These are phyloP conservation scores for Turritopsis dohrnii DNA, from an alignment of 30 jellyfish, hydroid and myxozoan genomes.

Conservation along the genomic window DNA sequence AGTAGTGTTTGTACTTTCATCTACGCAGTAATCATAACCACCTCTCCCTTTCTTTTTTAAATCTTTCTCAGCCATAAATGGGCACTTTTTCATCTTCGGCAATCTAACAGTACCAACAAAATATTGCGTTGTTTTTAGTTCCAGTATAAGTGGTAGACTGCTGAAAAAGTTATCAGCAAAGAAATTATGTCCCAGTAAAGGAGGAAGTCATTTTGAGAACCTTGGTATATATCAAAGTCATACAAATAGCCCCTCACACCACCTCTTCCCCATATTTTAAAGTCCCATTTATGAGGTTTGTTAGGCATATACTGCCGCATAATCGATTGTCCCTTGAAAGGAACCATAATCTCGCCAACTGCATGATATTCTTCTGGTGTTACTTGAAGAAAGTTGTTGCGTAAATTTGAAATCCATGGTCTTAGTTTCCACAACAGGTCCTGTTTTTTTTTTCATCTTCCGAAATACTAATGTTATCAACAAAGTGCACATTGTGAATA, in stretches of 20 bases:
- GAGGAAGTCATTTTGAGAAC: too few relatives aligned
- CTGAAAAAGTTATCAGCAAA: conserved; percentile 2
- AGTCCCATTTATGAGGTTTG: conserved; percentile 38
- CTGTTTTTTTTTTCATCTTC: conserved; percentile 7
- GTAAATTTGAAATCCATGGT: conserved; percentile 18
- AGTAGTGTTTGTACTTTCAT: background rate
- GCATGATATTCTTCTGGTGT: conserved; percentile 38
- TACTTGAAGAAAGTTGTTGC: conserved; percentile 19
- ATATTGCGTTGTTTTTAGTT: background rate
- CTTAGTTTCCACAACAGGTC: conserved; percentile 27
- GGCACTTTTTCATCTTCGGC: conserved; percentile 14
- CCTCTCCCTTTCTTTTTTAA: conserved; percentile 22
- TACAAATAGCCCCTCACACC: conserved; percentile 23
- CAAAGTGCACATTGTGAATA: conserved; percentile 29
- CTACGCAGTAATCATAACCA: conserved; percentile 11
- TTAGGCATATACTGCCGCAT: conserved; percentile 23
- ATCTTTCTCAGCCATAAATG: conserved; percentile 23
- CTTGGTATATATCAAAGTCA: conserved; percentile 40
- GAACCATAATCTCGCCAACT: conserved; percentile 32
- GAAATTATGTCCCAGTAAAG: background rate
- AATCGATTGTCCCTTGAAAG: conserved; percentile 26
- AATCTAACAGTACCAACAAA: conserved; percentile 24
- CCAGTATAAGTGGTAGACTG: background rate
- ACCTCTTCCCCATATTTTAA: conserved; percentile 41
- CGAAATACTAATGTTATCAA: conserved; percentile 13